These are phyloP conservation scores for Poecilia latipinna DNA, from an alignment of 2,113 vertebrate genomes.

Conservation along the genomic window DNA sequence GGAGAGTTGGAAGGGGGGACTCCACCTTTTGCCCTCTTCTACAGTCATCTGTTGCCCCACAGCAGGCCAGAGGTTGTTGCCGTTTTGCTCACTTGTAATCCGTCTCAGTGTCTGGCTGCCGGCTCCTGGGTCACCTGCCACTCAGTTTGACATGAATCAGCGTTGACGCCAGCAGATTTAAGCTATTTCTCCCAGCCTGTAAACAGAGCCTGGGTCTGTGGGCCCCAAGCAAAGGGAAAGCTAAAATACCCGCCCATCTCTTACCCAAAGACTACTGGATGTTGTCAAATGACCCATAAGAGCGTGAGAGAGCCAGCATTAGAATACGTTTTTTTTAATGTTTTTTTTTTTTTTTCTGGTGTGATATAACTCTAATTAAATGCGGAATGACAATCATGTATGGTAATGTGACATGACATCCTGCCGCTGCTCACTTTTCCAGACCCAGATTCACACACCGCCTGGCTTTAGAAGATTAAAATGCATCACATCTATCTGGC, in stretches of 20 bases:
- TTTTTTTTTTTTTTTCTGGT: constrained; percentile 13
- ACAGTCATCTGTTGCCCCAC: constrained; percentile 80
- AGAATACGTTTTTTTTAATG: constrained; percentile 21
- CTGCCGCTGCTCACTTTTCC: constrained; percentile 42
- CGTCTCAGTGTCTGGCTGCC: constrained; percentile 78
- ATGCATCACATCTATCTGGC: constrained; percentile 13
- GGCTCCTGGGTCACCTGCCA: constrained; percentile 84
- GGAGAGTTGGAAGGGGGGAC: constrained; percentile 39
- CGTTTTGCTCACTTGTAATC: constrained; percentile 83
- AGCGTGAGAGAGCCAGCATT: constrained; percentile 19
- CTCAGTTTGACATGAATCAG: constrained; percentile 80
- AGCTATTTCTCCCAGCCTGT: constrained; percentile 72
- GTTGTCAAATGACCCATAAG: constrained; percentile 45
- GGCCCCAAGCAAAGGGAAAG: constrained; percentile 51
- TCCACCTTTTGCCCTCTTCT: constrained; percentile 69
- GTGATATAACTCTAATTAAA: constrained; percentile 56
- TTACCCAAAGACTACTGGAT: constrained; percentile 37
- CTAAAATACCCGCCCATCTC: constrained; percentile 25
- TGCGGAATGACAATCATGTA: constrained; percentile 46
- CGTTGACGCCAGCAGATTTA: constrained; percentile 74
- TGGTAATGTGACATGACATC: constrained; percentile 60
- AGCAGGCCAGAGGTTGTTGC: constrained; percentile 84
- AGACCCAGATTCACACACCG: constrained; percentile 33
- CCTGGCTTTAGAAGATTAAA: background rate
- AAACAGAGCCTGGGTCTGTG: constrained; percentile 63